A percentile compares a stretch with the other conserved stretches of the same genome.
phyloP scores from a whole-genome alignment of 2,888 invertebrate species.

The Hypena proboscidalis region DNA sequence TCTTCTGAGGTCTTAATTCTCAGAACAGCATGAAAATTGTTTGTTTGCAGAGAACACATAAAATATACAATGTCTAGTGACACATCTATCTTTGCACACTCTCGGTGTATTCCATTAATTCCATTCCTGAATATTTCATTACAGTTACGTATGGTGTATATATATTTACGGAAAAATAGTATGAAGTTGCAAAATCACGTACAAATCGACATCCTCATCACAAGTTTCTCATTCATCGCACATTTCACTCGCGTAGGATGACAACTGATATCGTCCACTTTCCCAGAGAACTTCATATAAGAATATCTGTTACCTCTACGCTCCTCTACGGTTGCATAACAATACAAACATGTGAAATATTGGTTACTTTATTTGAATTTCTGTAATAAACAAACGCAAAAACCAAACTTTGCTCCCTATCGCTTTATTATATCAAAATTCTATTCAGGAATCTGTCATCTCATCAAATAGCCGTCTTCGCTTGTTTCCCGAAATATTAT shows the following conservation, averaged over 20 bases:
- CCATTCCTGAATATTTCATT: too few relatives aligned
- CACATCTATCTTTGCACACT: too few relatives aligned
- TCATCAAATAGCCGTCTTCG: slow-evolving; percentile 47
- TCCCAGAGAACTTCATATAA: neutral
- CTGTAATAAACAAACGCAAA: slow-evolving; percentile 23
- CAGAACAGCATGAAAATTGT: too few relatives aligned
- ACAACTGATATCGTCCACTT: neutral
- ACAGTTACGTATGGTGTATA: too few relatives aligned
- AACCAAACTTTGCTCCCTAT: slow-evolving; percentile 17
- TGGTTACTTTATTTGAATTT: slow-evolving; percentile 9
- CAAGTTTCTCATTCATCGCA: too few relatives aligned
- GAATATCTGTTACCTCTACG: neutral
- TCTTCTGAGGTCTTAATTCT: too few relatives aligned
- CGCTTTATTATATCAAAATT: slow-evolving; percentile 33
- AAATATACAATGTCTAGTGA: too few relatives aligned
- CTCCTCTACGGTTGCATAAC: neutral
- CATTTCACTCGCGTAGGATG: neutral
- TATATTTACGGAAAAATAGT: too few relatives aligned
- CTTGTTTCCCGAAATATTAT: slow-evolving; percentile 42
- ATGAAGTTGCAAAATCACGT: too few relatives aligned
- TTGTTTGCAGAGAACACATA: too few relatives aligned
- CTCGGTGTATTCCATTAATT: too few relatives aligned
- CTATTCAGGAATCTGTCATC: slow-evolving; percentile 44
- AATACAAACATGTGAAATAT: slow-evolving; percentile 7
- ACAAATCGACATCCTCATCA: too few relatives aligned